These are phyloP conservation scores for Heliconius nattereri DNA, from an alignment of 1,140 invertebrate genomes.

Conservation along the genomic window DNA sequence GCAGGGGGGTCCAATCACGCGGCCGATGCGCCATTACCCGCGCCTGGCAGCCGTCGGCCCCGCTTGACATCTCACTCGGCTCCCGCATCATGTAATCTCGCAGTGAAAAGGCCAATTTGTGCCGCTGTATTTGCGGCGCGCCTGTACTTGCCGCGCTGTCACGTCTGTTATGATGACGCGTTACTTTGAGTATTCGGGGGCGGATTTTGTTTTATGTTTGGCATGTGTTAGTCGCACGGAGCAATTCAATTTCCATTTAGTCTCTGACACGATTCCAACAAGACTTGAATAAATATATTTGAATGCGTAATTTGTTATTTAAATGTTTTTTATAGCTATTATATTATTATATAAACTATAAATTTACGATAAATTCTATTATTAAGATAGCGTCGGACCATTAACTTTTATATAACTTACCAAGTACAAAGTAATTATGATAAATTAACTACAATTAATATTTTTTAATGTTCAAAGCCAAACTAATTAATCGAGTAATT, in stretches of 20 bases:
- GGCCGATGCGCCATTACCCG: constrained; percentile 81
- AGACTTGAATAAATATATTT: constrained; percentile 6
- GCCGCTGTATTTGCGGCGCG: constrained; percentile 78
- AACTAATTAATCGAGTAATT: constrained; percentile 8
- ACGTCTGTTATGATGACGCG: constrained; percentile 73
- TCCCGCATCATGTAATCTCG: constrained; percentile 82
- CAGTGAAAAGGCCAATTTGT: constrained; percentile 81
- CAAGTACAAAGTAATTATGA: constrained; percentile 11
- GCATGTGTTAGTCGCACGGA: constrained; percentile 31
- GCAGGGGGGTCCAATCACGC: constrained; percentile 75
- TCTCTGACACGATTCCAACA: constrained; percentile 23
- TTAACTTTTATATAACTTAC: constrained; percentile 5
- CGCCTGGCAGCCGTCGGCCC: constrained; percentile 79
- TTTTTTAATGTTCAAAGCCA: not conserved
- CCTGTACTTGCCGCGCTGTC: constrained; percentile 74
- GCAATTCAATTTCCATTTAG: not conserved
- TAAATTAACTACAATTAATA: not conserved
- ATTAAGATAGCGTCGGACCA: not conserved
- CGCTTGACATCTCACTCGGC: constrained; percentile 81
- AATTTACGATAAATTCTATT: not conserved
- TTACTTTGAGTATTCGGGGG: constrained; percentile 59
- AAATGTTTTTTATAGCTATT: not conserved
- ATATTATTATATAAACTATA: not conserved
- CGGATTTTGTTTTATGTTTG: constrained; percentile 60
- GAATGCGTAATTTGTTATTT: not conserved